phyloP scores from a whole-genome alignment of 2,888 invertebrate species.

The Parochlus steinenii region DNA sequence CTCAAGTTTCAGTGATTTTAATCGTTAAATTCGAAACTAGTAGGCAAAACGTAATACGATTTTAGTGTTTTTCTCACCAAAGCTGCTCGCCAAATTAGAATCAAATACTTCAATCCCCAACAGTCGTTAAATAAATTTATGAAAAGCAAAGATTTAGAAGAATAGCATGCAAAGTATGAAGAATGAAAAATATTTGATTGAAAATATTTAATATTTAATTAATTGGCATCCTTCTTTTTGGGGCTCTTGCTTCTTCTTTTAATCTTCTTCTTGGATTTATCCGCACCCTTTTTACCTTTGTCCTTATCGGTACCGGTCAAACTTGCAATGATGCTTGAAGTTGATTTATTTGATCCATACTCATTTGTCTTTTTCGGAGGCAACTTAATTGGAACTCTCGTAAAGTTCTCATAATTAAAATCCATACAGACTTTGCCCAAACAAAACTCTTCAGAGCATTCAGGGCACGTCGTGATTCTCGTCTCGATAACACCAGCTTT shows the following conservation, averaged over 20 bases:
- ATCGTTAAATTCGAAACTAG: no score
- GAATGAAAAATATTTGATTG: no score
- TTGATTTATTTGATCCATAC: conserved; percentile 9
- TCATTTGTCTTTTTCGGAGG: conserved; percentile 17
- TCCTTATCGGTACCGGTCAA: conserved; percentile 11
- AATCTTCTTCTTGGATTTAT: conserved; percentile 1
- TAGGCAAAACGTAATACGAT: no score
- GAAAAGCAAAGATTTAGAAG: no score
- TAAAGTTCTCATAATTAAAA: conserved; percentile 29
- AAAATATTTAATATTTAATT: not conserved
- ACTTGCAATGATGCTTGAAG: conserved; percentile 9
- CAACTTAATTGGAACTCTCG: conserved; percentile 25
- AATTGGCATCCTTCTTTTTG: conserved; percentile 5
- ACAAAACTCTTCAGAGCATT: conserved; percentile 78
- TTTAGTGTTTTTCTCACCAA: no score
- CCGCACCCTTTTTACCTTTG: conserved; percentile 1
- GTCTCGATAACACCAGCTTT: conserved; percentile 68
- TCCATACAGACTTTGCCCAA: conserved; percentile 38
- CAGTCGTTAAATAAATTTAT: no score
- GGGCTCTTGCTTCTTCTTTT: conserved; percentile 3
- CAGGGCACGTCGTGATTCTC: conserved; percentile 52
- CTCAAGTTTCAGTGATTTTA: no score
- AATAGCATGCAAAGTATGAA: no score
- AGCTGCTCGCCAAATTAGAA: no score
- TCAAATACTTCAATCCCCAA: no score